phyloP scores from a whole-genome alignment of 2,797 vertebrate genomes.

The Botia almorhae region DNA sequence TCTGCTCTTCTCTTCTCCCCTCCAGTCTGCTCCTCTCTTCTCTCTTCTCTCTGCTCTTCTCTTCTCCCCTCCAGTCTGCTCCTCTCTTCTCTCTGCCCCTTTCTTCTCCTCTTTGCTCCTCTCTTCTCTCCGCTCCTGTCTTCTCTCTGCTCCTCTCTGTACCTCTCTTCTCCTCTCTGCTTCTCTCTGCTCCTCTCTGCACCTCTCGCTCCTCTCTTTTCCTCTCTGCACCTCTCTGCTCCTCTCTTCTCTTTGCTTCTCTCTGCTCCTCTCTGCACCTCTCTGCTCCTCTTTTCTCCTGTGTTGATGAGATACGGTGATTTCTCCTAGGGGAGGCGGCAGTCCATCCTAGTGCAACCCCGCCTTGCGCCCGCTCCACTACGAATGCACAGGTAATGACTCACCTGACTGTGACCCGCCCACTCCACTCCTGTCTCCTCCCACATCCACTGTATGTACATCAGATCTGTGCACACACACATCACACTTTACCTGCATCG shows the following conservation, averaged over 20 bases:
- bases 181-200: too few species aligned
- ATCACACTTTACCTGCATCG: conserved; percentile 2
- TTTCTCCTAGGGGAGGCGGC: conserved; percentile 89
- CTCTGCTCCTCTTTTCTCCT: conserved; percentile 57
- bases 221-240: conserved; percentile 43
- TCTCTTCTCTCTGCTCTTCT: background rate
- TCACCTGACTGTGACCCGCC: conserved; percentile 70
- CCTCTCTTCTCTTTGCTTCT: background rate
- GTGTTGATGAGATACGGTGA: conserved; percentile 87
- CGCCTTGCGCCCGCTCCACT: conserved; percentile 83
- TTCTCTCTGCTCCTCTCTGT: too few species aligned
- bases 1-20: background rate
- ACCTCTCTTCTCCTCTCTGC: conserved; percentile 35
- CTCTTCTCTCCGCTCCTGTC: conserved; percentile 49
- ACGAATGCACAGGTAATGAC: conserved; percentile 84
- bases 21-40: background rate
- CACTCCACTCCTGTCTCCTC: conserved; percentile 72
- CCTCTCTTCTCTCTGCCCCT: background rate
- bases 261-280: conserved; percentile 21
- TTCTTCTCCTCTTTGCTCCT: background rate
- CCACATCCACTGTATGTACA: conserved; percentile 61
- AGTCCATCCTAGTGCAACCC: conserved; percentile 88
- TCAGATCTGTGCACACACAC: conserved; percentile 56
- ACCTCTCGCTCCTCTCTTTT: conserved; percentile 54
- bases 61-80: background rate